Base-by-base conservation (phyloP, 2,113 vertebrate species). In the Xenopus borealis region DNA sequence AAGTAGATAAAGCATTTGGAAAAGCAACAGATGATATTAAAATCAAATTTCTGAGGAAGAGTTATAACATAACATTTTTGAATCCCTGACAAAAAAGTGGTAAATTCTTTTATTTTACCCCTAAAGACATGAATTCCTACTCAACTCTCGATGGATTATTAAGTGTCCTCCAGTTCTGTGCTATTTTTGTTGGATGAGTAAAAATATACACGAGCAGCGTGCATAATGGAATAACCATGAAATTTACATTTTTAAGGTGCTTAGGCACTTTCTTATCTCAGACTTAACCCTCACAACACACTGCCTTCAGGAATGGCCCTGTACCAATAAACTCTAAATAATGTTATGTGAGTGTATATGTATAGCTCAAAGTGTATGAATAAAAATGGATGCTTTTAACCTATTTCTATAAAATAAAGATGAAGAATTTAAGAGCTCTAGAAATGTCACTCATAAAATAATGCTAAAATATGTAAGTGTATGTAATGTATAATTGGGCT, bases 401-500 rank as follows among this genome's bases (percentile, higher is more conserved):
- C 33, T 40, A 7, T 40, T 40, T 40, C 33, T 40, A 40, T 40
- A 40, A 40, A 40, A 40, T 40, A 40, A 40, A 40, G 33, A 40
- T 40, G 8, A 40, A 40, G 33, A 40, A 40, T 4, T 40, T 50
- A 50, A 50, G 47, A 50, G 14, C 11, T 50, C 11, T 3, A 55
- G 9, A 55, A 16, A 55, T 55, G 53, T n/a, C 53, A n/a, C 16
- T 55, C 53, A 8, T n/a, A 55, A 55, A 53, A 53, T 17, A 53
- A 53, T 47, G 10, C 12, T 47, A 12, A 47, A 50, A 50, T 50
- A 50, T 89, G 82, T 85, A 40, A 40, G 33, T 40, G 5, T 7
- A 40, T 40, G 33, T 40, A 40, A 40, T 40, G 84, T 81, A 82
- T 85, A 86, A 86, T 82, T 83, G 69, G 78, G 79, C 80, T 85